These are phyloP conservation scores for Lochmaea capreae DNA, from an alignment of 2,888 invertebrate species.

Conservation along the genomic window DNA sequence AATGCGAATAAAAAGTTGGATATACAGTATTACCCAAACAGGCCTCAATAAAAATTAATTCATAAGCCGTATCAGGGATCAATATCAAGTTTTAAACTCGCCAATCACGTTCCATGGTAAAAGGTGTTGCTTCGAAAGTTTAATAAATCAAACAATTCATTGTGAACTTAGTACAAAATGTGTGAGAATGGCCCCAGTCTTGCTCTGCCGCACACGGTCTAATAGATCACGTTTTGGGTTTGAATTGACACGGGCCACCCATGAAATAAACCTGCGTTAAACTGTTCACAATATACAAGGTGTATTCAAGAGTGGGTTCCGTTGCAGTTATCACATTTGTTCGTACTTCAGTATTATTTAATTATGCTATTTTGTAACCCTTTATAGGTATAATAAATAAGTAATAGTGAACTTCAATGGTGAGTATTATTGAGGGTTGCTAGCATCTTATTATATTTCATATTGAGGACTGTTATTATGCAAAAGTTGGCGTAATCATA, in stretches of 20 bases:
- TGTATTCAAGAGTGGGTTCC: not conserved
- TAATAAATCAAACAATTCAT: slow-evolving; percentile 40
- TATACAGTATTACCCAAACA: no score
- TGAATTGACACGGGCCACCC: slow-evolving; percentile 13
- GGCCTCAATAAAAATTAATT: not conserved
- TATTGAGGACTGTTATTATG: no score
- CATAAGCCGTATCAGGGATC: not conserved
- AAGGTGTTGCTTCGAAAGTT: slow-evolving; percentile 18
- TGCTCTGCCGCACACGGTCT: slow-evolving; percentile 30
- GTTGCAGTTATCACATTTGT: not conserved
- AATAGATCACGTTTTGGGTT: slow-evolving; percentile 31
- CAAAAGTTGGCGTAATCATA: no score
- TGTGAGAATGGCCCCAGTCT: slow-evolving; percentile 23
- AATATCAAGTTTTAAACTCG: slow-evolving; percentile 13
- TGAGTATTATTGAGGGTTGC: no score
- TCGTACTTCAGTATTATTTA: no score
- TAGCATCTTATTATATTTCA: no score
- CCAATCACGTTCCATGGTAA: slow-evolving; percentile 29
- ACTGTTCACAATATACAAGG: not conserved
- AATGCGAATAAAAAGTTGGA: no score
- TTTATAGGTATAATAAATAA: no score
- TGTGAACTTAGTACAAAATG: slow-evolving; percentile 21
- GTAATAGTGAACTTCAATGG: no score
- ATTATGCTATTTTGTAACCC: no score
- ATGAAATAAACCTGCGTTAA: slow-evolving; percentile 1